Base-by-base conservation (phyloP, 2,888 invertebrate genomes). In the Drosophila anomelani region DNA sequence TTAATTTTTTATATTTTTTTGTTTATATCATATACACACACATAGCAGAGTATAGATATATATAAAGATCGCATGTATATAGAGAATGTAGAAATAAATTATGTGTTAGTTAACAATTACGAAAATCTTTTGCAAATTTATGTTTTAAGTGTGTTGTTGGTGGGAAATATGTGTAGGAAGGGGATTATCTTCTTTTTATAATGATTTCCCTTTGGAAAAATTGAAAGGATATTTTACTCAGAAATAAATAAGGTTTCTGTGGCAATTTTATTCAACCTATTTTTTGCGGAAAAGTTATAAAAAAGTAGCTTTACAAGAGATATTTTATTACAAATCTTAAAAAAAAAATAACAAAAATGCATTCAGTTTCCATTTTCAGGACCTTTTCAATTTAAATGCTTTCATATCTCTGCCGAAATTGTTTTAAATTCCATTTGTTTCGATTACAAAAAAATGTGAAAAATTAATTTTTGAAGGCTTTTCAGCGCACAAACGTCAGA, bases 51-150 rank as follows among this genome's bases (percentile, higher is more conserved):
- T 67, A 66, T 58, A 63, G 43, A 54, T 55, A 54, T 59, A 56
- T 71, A 78, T 60, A 73, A 70, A 85, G 69, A 58, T 78, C 63
- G 81, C 81, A 88, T 86, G 87, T 82, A 82, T 82, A 82, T 85
- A 84, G 66, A 81, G 61, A 89, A 89, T 76, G 77, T 85, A 87
- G 77, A 89, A 89, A 89, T 78, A 84, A 85, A 89, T 80, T 83
- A 76, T 69, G 83, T 85, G 84, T 85, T 85, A 85, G 84, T 89
- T 70, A 76, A 89, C 80, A 77, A 89, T 89, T 89, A 85, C 72
- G 76, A 68, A 71, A 73, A 54, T 72, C 15, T 56, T 41, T 75
- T 64, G 73, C 72, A 55, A 57, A 57, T 53, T 51, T 53, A 2
- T 44, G 54, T 74, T 43, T 71, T 55, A 71, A 36, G 41, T 74